Conservation (phyloP, 2,113 vertebrate genomes). For the Rattus norvegicus region GRCr8 NC_086021.1:164743001-164743500, state of each 20-base stretch:
- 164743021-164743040: not conserved
- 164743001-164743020: not conserved
- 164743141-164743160: not conserved
- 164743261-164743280: conserved; percentile 61
- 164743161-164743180: conserved; percentile 32
- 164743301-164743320: conserved; percentile 48
- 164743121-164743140: conserved; percentile 25
- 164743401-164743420: not conserved
- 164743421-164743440: conserved; percentile 28
- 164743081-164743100: conserved; percentile 8
- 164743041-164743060: conserved; percentile 16
- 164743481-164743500: conserved; percentile 46
- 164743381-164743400: conserved; percentile 56
- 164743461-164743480: conserved; percentile 61
- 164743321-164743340: conserved; percentile 28
- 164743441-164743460: conserved; percentile 53
- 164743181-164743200: conserved; percentile 14
- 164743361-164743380: conserved; percentile 42
- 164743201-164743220: conserved; percentile 24
- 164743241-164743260: conserved; percentile 27
- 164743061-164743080: conserved; percentile 8
- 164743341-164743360: not conserved
- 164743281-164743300: conserved; percentile 21
- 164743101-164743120: not conserved
- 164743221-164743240: conserved; percentile 50